A percentile compares a stretch with the other conserved stretches of the same genome.
These are phyloP conservation scores for Cotesia vestalis DNA, from an alignment of 1,140 invertebrate genomes.

Conservation along the genomic window DNA sequence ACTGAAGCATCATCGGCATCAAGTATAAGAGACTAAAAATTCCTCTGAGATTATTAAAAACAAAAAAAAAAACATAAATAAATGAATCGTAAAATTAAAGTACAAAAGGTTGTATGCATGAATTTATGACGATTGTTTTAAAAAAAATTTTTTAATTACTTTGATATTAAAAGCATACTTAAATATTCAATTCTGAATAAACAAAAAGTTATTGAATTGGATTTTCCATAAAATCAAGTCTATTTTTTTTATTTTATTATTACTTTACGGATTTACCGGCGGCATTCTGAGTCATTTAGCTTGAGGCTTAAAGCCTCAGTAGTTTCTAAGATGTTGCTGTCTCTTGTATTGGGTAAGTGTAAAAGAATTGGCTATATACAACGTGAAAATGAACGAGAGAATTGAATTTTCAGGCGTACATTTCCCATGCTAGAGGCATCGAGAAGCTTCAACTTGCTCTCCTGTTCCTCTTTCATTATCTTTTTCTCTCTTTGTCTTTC, in stretches of 20 bases:
- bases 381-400: conserved; percentile 25
- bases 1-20: neutral
- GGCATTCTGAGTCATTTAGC: conserved; percentile 3
- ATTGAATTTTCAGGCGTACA: conserved; percentile 26
- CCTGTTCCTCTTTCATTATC: neutral
- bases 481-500: neutral
- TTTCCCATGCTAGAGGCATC: conserved; percentile 20
- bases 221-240: no score
- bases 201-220: no score
- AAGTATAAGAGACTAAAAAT: conserved; percentile 3
- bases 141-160: no score
- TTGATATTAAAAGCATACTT: no score
- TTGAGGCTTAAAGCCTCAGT: neutral
- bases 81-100: no score
- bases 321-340: neutral
- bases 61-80: neutral
- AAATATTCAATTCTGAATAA: no score
- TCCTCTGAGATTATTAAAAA: neutral
- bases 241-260: no score
- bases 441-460: neutral
- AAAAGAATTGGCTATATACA: conserved; percentile 12
- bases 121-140: no score
- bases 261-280: no score
- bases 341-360: conserved; percentile 16
- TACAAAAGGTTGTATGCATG: no score